These are phyloP conservation scores for Damaliscus lunatus DNA, from an alignment of 2,113 vertebrate genomes.

Conservation along the genomic window DNA sequence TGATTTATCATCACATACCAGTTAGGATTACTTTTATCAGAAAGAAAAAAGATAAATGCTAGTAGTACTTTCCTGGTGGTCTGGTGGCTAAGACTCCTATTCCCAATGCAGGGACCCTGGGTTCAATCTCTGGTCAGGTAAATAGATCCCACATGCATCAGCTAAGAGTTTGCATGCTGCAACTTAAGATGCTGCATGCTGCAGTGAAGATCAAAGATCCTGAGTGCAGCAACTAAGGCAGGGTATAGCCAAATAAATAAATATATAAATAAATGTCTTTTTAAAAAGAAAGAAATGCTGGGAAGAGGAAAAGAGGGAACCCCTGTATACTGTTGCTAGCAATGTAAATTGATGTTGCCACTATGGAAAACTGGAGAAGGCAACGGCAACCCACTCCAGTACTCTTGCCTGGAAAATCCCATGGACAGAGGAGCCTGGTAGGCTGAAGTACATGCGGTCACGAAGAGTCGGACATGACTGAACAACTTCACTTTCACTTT, in stretches of 20 bases:
- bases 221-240: background rate
- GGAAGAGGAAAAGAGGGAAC: background rate
- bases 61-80: background rate
- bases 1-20: background rate
- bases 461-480: fast-evolving
- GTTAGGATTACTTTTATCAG: background rate
- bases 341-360: background rate
- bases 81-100: background rate
- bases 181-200: background rate
- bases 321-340: background rate
- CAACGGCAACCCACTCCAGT: background rate
- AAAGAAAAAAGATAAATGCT: background rate
- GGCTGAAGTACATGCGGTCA: fast-evolving
- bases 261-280: background rate
- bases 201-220: background rate
- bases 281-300: background rate
- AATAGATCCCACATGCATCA: background rate
- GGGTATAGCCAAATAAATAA: background rate
- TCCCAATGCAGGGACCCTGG: background rate
- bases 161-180: background rate
- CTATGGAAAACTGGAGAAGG: background rate
- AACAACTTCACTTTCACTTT: background rate
- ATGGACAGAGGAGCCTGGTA: background rate
- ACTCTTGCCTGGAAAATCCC: background rate
- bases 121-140: background rate